Evolutionary conservation across 2,113 vertebrate species (phyloP).

Genomic region (Ondatra zibethicus): DNA sequence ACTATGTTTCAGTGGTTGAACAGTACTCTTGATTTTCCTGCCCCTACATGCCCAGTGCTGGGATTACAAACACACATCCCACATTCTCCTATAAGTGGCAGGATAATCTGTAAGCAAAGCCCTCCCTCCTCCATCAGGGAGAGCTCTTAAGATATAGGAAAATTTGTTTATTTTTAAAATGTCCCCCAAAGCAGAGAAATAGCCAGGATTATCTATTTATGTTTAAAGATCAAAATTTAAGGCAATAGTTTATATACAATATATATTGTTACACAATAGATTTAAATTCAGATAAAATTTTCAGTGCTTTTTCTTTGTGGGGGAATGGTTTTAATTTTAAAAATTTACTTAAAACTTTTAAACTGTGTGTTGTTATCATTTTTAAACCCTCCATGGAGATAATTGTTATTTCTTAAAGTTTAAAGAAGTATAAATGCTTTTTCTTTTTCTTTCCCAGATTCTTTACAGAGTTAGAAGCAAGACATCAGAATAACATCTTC

Average conservation of each 20-base stretch:
- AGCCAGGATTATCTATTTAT: neutral
- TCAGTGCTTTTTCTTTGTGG: neutral
- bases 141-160: slow-evolving; percentile 26
- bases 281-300: neutral
- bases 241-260: neutral
- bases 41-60: neutral
- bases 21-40: neutral
- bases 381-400: neutral
- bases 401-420: neutral
- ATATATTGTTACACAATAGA: neutral
- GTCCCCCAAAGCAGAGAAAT: neutral
- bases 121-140: neutral
- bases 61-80: neutral
- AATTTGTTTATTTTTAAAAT: neutral
- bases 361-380: neutral
- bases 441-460: slow-evolving; percentile 87
- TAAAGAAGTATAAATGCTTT: neutral
- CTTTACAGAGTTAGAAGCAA: slow-evolving; percentile 94
- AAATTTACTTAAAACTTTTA: neutral
- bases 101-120: neutral
- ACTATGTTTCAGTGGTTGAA: neutral
- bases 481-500: slow-evolving; percentile 92
- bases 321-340: neutral
- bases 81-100: neutral
- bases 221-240: neutral